Base-by-base conservation (phyloP, 2,797 vertebrate genomes). In the Cynopterus sphinx region DNA sequence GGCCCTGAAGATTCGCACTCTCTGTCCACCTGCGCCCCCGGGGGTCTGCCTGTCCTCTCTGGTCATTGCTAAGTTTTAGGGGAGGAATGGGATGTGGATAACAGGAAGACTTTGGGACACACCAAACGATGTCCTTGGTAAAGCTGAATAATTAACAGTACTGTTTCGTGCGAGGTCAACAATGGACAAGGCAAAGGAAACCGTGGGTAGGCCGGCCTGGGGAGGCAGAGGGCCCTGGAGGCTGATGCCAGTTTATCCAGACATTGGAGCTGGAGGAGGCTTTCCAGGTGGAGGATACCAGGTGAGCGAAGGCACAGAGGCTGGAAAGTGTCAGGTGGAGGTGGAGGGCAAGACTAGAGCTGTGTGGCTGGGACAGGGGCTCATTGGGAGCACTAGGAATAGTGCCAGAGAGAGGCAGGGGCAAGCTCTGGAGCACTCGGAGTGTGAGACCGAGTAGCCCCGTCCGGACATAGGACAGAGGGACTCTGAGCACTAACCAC, bases 201-300 rank as follows among this genome's bases (percentile, higher is more conserved):
- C 6, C 3, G 5, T 4, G 0, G 49, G 49, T 4, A 6, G 12
- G 21, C 31, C 6, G 26, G 9, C 7, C 41, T 11, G 17, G 26
- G 61, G 59, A 63, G 75, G 68, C 61, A 6, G 41, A 67, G 31
- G 13, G 6, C 46, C 41, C 22, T 31, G 67, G 65, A 39, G 39
- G 33, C 63, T 3, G 51, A 19, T 8, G 12, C 22, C 19, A 16
- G 41, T 61, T 85, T 51, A 39, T 55, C 5, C 2, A 28, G 28
- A 39, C 9, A 5, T 3, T 39, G 21, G 46, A 55, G 22, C 36
- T 2, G 10, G 36, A 6, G 17, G 7, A n/a, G 43, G 15, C 8
- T 2, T 28, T 70, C 3, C n/a, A 36, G 53, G 22, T 13, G 10
- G 68, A 43, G n/a, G 65, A 5, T 5, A 1, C 17, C 0, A 2